These are phyloP conservation scores for Natrix natrix DNA, from an alignment of 2,797 vertebrate species.

Conservation along the genomic window DNA sequence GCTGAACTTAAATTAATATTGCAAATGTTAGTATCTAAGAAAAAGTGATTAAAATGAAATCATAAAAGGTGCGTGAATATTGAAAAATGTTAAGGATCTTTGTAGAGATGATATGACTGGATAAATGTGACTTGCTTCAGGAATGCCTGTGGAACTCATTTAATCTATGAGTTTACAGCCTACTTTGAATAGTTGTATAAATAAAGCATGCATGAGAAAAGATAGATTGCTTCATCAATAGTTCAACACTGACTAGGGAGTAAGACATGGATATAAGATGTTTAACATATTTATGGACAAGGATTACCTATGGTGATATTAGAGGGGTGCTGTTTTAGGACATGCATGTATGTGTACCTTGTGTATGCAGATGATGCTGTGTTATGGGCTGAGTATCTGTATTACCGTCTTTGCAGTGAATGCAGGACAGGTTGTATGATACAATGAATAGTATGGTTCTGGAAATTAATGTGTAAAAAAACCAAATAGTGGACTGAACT, in stretches of 20 bases:
- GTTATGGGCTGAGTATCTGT: not conserved
- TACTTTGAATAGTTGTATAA: not conserved
- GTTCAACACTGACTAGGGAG: not conserved
- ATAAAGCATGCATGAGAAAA: not conserved
- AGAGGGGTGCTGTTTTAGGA: not conserved
- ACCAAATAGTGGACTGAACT: not conserved
- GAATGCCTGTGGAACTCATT: not conserved
- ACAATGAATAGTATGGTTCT: not conserved
- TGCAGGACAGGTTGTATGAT: not conserved
- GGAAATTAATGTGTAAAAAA: not conserved
- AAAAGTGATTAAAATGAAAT: not conserved
- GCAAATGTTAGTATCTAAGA: not conserved
- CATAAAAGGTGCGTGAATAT: not conserved
- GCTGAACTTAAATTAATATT: not conserved
- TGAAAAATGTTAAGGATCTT: not conserved
- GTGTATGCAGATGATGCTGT: not conserved
- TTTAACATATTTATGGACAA: not conserved
- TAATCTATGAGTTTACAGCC: not conserved
- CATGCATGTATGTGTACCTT: not conserved
- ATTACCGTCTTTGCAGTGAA: not conserved
- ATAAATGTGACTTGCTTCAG: not conserved
- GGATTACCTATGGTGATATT: not conserved
- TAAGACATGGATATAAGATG: not conserved
- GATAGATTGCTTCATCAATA: not conserved
- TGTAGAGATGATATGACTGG: not conserved